Evolutionary conservation across 2,797 vertebrate genomes (phyloP).

Genomic region (Ceryle rudis): DNA sequence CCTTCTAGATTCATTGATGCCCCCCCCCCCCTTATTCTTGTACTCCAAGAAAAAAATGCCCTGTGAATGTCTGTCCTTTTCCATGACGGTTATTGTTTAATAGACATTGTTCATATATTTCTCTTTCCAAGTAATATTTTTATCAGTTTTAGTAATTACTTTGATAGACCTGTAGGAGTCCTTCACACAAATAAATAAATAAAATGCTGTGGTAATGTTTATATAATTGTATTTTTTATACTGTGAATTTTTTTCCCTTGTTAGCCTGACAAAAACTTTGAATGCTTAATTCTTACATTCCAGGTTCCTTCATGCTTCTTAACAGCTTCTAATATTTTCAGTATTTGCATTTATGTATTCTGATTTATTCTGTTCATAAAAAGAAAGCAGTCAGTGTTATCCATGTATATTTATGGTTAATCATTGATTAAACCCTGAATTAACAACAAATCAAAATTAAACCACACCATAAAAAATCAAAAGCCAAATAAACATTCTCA

Average conservation of each 20-base stretch:
- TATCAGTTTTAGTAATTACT: not conserved
- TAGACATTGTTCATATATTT: not conserved
- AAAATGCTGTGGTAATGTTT: not conserved
- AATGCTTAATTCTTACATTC: not conserved
- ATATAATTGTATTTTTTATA: not conserved
- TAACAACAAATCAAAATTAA: not conserved
- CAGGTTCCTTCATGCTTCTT: not conserved
- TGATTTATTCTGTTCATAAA: not conserved
- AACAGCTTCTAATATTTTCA: not conserved
- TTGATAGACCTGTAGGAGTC: not conserved
- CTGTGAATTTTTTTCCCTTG: not conserved
- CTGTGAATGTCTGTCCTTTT: not conserved
- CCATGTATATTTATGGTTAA: not conserved
- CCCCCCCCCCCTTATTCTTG: not conserved
- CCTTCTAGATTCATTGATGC: too few species aligned
- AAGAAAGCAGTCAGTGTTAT: not conserved
- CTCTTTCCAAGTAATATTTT: not conserved
- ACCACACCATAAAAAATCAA: not conserved
- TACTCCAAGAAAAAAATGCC: not conserved
- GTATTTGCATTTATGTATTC: not conserved
- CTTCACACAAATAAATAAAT: not conserved
- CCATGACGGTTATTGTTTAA: not conserved
- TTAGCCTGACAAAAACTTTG: not conserved
- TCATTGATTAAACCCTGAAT: rapidly evolving
- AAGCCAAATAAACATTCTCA: not conserved